Evolutionary conservation across 2,888 invertebrate genomes (phyloP), one percentile per base, ranked within the genome.

Genomic region (Chloromyia formosa): DNA sequence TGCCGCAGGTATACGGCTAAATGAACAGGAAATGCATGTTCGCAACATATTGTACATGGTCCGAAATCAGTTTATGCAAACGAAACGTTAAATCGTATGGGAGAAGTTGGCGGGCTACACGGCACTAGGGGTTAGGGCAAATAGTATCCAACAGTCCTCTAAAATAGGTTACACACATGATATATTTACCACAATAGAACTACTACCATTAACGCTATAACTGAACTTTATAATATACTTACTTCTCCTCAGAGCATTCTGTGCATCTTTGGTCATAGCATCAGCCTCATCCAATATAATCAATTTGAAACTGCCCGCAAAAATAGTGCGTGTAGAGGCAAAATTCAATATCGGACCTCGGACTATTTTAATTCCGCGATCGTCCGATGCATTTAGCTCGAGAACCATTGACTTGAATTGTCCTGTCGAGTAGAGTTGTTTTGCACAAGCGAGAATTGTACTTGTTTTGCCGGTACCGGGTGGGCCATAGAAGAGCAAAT

Each of bases 231-330:
- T n/a, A n/a, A n/a, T n/a, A 35, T 75, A 87, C 89, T 89, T 88
- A 95, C 94, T 95, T 89, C 97, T 90, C 79, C 97, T 88, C 0
- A 98, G 88, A 35, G 99, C 98, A 89, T 98, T 99, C 84, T 99
- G 99, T 0, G 99, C 99, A 90, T 99, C 99, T 85, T 94, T 94
- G 0, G 98, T 99, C 98, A 99, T 99, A 0, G 98, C 97, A 88
- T 99, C 98, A 0, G 98, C 98, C 88, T 99, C 98, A 88, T 99
- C 98, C 22, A 99, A 87, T 79, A 99, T 97, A 56, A 99, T 95
- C 53, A 99, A 86, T 84, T 99, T 99, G 79, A 95, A 97, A 0
- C 96, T 95, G 64, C 93, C 92, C 86, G 93, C 95, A 83, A 97
- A 97, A 81, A 98, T 94, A 4, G 97, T 96, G 82, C 95, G 91